A percentile compares a stretch with the other conserved stretches of the same genome.
These are phyloP conservation scores for Cremastinae sp. DNA, from an alignment of 2,888 invertebrate genomes.

Conservation along the genomic window DNA sequence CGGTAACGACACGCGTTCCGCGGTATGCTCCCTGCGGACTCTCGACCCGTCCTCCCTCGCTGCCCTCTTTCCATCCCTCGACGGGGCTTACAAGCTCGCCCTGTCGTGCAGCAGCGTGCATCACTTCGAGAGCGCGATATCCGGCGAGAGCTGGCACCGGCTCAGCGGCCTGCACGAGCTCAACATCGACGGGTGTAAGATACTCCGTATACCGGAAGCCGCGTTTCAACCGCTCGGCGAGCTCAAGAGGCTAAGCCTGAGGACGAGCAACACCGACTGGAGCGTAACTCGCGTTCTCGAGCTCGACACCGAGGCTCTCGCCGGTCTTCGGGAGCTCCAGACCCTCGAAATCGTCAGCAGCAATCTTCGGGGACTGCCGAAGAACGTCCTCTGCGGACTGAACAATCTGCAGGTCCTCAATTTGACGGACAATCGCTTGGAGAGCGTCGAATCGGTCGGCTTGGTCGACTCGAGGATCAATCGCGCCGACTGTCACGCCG, in stretches of 20 bases:
- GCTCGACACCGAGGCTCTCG: constrained; percentile 86
- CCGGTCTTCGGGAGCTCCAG: constrained; percentile 90
- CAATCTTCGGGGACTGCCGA: constrained; percentile 90
- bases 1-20: constrained; percentile 83
- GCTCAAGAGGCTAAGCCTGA: constrained; percentile 89
- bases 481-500: constrained; percentile 83
- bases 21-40: constrained; percentile 82
- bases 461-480: constrained; percentile 81
- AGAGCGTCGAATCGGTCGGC: constrained; percentile 89
- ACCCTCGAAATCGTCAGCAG: constrained; percentile 91
- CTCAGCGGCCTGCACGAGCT: constrained; percentile 89
- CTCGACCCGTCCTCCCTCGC: constrained; percentile 81
- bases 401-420: constrained; percentile 91
- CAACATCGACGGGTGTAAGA: constrained; percentile 89
- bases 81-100: constrained; percentile 87
- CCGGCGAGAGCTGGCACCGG: constrained; percentile 87
- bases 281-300: constrained; percentile 88
- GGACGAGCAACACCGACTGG: constrained; percentile 92
- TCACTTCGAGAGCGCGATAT: constrained; percentile 89
- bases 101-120: constrained; percentile 90
- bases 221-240: constrained; percentile 91
- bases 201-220: constrained; percentile 88
- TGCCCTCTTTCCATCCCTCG: constrained; percentile 82
- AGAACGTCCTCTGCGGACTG: constrained; percentile 89
- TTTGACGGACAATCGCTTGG: constrained; percentile 91